Base-by-base conservation (phyloP, 2,888 invertebrate species). In the Xestia ashworthii region DNA sequence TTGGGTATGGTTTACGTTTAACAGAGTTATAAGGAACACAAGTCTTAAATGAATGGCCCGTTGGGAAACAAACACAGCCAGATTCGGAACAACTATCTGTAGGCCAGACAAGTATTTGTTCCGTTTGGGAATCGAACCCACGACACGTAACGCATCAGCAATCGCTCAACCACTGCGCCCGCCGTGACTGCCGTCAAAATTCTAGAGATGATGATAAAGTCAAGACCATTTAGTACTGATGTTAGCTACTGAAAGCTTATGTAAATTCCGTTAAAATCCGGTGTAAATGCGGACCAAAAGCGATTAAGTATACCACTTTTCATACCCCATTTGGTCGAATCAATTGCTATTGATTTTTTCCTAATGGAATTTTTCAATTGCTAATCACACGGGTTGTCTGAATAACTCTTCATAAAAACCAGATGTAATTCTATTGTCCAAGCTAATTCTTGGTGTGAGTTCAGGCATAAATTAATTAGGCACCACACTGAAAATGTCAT, bases 401-500 rank as follows among this genome's bases (percentile, higher is more conserved):
- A 25, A 3, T 25, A 60, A 16, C 16, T 16, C 32, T 16, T 60
- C 32, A 3, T 19, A 16, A 32, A 8, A 60, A 16, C 16, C 41
- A 41, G 9, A 53, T 11, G 5, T 44, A 8, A 16, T 46, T 50
- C 3, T 46, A 16, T 22, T 4, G 1, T 44, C 32, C 19, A 53
- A 78, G 14, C 25, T 46, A 38, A 50, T 75, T 75, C 11, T 5
- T 11, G 8, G 19, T 75, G 25, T 11, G 6, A 64, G 11, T 14
- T 32, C 14, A 64, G 12, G 62, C 38, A 41, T 46, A 38, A n/a
- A 5, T 12, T 41, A 55, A 74, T 64, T 46, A 75, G 19, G 53
- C 48, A 74, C 4, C 55, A 74, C 22, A 65, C 53, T 65, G 81
- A 5, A 14, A 74, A 25, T 48, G 76, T 75, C 46, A 53, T 81